Conservation (phyloP, 2,797 vertebrate genomes). For the Ctenopoma kingsleyae region DNA sequence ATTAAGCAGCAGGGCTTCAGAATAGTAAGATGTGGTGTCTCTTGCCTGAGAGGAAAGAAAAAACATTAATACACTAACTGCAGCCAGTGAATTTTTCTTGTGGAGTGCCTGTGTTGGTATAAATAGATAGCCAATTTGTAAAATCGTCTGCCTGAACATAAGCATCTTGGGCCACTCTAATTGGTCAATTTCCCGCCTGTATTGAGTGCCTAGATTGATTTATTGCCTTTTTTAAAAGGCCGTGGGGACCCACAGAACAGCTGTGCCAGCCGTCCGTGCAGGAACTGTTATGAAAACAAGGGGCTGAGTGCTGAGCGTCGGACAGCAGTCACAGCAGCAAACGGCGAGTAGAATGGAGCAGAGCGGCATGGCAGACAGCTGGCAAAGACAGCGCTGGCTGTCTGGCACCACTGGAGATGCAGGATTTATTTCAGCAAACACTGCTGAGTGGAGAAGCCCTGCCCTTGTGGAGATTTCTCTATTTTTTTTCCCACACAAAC, state of each 20-base stretch:
- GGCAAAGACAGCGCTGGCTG: conserved; percentile 81
- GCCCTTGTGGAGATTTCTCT: conserved; percentile 69
- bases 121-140: conserved; percentile 91
- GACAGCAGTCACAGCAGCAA: conserved; percentile 77
- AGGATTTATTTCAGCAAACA: conserved; percentile 85
- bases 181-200: conserved; percentile 91
- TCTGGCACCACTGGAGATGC: conserved; percentile 79
- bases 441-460: conserved; percentile 76
- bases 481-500: conserved; percentile 39
- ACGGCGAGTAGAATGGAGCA: conserved; percentile 68
- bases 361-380: conserved; percentile 82
- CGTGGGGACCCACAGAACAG: conserved; percentile 85
- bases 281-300: conserved; percentile 86
- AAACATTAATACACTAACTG: conserved; percentile 76
- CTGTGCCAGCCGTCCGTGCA: conserved; percentile 85
- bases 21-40: conserved; percentile 61
- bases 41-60: conserved; percentile 48
- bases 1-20: conserved; percentile 66
- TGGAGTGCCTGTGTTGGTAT: conserved; percentile 81
- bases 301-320: conserved; percentile 74
- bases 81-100: conserved; percentile 78
- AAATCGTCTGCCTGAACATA: conserved; percentile 88
- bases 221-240: conserved; percentile 91
- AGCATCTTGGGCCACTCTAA: conserved; percentile 90
- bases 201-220: conserved; percentile 91